Evolutionary conservation across 1,140 invertebrate genomes (phyloP).

Genomic region (Macrostomum lignano): DNA sequence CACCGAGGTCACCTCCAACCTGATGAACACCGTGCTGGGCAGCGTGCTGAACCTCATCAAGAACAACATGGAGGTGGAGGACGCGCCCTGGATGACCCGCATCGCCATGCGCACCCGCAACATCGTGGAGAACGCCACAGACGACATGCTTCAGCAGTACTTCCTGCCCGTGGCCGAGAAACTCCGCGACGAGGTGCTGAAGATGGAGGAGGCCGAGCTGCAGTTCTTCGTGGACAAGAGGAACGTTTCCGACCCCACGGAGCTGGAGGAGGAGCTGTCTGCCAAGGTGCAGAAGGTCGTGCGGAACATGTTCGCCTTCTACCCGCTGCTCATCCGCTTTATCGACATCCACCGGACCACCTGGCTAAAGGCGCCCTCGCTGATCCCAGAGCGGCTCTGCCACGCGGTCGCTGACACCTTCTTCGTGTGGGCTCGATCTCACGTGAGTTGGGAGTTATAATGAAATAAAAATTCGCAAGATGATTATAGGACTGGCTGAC

Average conservation of each 20-base stretch:
- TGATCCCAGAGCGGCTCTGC: constrained; percentile 24
- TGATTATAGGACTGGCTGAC: too few relatives aligned
- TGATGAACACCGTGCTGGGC: constrained; percentile 81
- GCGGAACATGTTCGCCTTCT: constrained; percentile 92
- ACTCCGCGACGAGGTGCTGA: constrained; percentile 18
- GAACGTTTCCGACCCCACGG: not conserved
- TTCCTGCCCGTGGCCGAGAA: constrained; percentile 30
- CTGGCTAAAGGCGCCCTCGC: constrained; percentile 24
- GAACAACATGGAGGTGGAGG: constrained; percentile 68
- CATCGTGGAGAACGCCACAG: constrained; percentile 31
- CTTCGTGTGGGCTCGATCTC: constrained; percentile 95
- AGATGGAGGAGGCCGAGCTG: constrained; percentile 25
- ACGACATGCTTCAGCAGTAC: constrained; percentile 30
- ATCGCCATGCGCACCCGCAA: constrained; percentile 43
- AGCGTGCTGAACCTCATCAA: constrained; percentile 81
- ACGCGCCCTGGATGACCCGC: constrained; percentile 91
- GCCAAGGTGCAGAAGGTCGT: constrained; percentile 68
- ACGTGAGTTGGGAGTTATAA: too few relatives aligned
- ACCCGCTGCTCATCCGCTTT: constrained; percentile 90
- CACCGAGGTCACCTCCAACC: constrained; percentile 76
- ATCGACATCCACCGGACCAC: constrained; percentile 49
- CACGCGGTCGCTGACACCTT: constrained; percentile 31
- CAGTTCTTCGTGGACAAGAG: constrained; percentile 20
- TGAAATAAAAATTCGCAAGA: too few relatives aligned
- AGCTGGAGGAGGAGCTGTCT: constrained; percentile 5